Conservation (phyloP, 2,113 vertebrate genomes). For the Hyaena hyaena region DNA sequence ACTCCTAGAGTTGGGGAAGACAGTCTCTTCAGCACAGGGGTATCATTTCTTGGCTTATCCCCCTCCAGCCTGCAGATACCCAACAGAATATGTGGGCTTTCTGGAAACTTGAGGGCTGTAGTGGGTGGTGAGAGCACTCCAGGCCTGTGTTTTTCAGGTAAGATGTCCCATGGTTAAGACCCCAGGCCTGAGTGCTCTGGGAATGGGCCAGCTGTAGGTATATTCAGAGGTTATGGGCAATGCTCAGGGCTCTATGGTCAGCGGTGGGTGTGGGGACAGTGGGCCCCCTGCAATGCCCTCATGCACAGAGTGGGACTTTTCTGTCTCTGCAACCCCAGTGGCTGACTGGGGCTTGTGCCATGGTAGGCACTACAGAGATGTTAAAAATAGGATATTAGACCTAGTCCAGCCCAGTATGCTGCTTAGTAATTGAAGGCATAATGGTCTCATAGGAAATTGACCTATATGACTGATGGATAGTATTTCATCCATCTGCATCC, state of each 20-base stretch:
- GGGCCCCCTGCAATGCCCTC: neutral
- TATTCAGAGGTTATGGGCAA: neutral
- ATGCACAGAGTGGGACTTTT: neutral
- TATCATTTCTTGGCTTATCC: neutral
- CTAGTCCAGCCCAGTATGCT: neutral
- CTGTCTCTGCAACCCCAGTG: neutral
- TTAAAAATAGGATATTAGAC: neutral
- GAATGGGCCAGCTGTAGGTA: neutral
- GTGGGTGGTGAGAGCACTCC: neutral
- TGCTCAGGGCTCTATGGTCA: neutral
- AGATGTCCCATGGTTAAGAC: neutral
- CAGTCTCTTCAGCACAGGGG: neutral
- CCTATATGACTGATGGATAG: too few species aligned
- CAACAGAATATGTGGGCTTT: neutral
- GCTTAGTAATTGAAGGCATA: too few species aligned
- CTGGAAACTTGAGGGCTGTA: neutral
- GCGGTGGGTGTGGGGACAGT: neutral
- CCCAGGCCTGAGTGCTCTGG: neutral
- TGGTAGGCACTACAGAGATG: neutral
- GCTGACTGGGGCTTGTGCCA: neutral
- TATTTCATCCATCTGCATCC: too few species aligned
- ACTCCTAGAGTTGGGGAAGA: neutral
- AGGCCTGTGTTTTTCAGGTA: neutral
- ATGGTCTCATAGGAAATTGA: too few species aligned
- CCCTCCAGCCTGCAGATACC: neutral